phyloP scores from a whole-genome alignment of 1,140 invertebrate species.

The Caerostris darwini region DNA sequence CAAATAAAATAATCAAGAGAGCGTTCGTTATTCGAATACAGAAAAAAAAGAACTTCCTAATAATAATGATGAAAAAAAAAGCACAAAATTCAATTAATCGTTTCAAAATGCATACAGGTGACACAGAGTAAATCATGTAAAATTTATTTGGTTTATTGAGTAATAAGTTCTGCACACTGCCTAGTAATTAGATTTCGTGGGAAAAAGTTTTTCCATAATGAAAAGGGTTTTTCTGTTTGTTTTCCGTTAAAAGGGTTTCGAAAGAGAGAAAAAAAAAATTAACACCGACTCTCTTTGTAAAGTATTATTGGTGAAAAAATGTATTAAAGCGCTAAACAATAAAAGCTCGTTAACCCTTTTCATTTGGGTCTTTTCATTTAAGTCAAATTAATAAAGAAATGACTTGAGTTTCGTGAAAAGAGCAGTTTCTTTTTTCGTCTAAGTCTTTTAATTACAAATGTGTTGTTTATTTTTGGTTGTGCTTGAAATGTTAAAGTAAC shows the following conservation, averaged over 20 bases:
- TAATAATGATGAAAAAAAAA: neutral
- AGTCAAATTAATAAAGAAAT: conserved; percentile 30
- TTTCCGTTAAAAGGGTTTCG: conserved; percentile 57
- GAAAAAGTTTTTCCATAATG: neutral
- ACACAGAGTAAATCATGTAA: conserved; percentile 56
- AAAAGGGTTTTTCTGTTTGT: conserved; percentile 48
- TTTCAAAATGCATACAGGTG: conserved; percentile 58
- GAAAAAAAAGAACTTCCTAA: conserved; percentile 7
- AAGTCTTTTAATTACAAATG: neutral
- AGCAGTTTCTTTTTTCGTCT: neutral
- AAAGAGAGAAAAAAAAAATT: conserved; percentile 44
- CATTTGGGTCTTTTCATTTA: conserved; percentile 26
- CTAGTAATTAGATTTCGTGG: conserved; percentile 58
- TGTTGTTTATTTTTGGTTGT: neutral
- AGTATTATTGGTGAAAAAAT: conserved; percentile 5
- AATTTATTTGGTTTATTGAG: conserved; percentile 56
- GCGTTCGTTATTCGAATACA: neutral
- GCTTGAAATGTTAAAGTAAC: neutral
- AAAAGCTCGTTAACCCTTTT: conserved; percentile 44
- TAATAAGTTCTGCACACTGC: conserved; percentile 57
- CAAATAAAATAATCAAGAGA: conserved; percentile 60
- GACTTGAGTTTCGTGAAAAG: neutral
- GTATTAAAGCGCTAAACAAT: conserved; percentile 21
- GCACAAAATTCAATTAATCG: conserved; percentile 58
- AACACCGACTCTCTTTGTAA: conserved; percentile 38